Evolutionary conservation across 2,113 vertebrate species (phyloP), one percentile per base, ranked within the genome.

Genomic region (Lophius piscatorius): DNA sequence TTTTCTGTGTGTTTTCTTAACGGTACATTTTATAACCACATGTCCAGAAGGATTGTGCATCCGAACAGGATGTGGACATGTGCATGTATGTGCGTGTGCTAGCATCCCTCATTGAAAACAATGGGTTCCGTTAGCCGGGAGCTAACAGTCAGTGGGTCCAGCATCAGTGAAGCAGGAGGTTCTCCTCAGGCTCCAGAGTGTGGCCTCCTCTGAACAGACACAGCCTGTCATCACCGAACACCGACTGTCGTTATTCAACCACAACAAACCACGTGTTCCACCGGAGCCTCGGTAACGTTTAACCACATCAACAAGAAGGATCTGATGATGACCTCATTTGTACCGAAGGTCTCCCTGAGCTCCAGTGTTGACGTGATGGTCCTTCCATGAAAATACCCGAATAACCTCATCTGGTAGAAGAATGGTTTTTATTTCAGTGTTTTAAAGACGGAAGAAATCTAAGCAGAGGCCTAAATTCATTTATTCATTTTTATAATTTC

Each of bases 61-160:
- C 6, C n/a, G 12, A 2, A 2, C 5, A 2, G 34, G 7, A 16
- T 11, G 9, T 5, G 16, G n/a, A 11, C 6, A 7, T 40, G n/a
- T 38, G n/a, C 18, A 3, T 40, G 12, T 45, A 2, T 11, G 9
- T 17, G 0, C 2, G 5, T 6, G 48, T 28, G 56, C 12, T 70
- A 76, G 78, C 80, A 26, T 82, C 35, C 26, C 35, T 17, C 56
- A 62, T 79, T 79, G 48, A 63, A 82, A 76, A 70, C 74, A 75
- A 81, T 62, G 34, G 69, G 49, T 45, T 41, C 0, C 17, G 57
- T 67, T 88, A 83, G 80, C 84, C 44, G 26, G 20, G 1, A 64
- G 84, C 84, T 88, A 85, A 20, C 52, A 47, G 63, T 76, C 48
- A 38, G 55, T 2, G 39, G 6, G 57, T 50, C 42, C 21, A 21